Percentiles rank a stretch among this genome's conserved stretches.
Evolutionary conservation across 2,113 vertebrate species (phyloP).

Genomic region (Pyxicephalus adspersus): DNA sequence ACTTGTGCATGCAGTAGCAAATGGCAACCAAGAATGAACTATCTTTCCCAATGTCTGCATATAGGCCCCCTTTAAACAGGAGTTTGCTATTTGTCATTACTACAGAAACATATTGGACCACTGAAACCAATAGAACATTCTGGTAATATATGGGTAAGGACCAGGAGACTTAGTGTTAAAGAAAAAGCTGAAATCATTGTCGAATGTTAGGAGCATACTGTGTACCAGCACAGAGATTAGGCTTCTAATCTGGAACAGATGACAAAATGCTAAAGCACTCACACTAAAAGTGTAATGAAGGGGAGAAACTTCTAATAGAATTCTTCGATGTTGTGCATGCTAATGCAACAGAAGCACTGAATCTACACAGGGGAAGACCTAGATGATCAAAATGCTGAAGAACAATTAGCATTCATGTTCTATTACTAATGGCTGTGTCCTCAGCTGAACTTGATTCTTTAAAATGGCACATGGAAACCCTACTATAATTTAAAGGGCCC

Average conservation of each 20-base stretch:
- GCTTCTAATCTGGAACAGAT: constrained; percentile 58
- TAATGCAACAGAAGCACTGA: constrained; percentile 57
- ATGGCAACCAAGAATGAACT: too few relatives aligned
- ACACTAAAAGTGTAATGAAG: constrained; percentile 53
- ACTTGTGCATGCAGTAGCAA: too few relatives aligned
- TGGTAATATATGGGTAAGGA: constrained; percentile 22
- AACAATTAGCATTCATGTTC: constrained; percentile 60
- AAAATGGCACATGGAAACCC: constrained; percentile 44
- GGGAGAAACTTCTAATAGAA: constrained; percentile 46
- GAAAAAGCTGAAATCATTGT: constrained; percentile 17
- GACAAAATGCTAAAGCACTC: constrained; percentile 50
- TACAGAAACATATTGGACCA: too few relatives aligned
- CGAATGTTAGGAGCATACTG: constrained; percentile 40
- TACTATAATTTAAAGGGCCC: constrained; percentile 51
- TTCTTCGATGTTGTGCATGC: constrained; percentile 56
- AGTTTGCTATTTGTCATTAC: too few relatives aligned
- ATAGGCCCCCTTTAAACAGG: too few relatives aligned
- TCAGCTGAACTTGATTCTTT: constrained; percentile 50
- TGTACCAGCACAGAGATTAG: constrained; percentile 51
- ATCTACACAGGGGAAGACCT: constrained; percentile 57
- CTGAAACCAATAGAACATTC: background rate
- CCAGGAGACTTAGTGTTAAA: constrained; percentile 23
- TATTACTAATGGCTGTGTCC: constrained; percentile 53
- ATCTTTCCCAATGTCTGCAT: too few relatives aligned
- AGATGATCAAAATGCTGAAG: constrained; percentile 47